Conservation (phyloP, 2,113 vertebrate species). For the Pedetes capensis region DNA sequence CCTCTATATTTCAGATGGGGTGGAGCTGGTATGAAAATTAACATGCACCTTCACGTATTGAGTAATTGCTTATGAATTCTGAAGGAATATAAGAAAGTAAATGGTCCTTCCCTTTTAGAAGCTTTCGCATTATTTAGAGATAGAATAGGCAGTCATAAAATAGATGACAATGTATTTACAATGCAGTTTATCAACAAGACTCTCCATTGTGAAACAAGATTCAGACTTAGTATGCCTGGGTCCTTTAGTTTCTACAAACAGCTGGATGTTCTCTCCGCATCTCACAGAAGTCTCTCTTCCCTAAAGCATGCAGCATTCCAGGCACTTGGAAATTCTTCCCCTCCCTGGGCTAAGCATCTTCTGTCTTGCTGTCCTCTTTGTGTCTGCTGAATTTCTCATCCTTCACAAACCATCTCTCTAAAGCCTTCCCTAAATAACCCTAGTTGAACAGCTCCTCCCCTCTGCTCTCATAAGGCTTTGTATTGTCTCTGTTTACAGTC, state of each 20-base stretch:
- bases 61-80: slow-evolving; percentile 8
- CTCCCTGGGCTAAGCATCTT: slow-evolving; percentile 27
- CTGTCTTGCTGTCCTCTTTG: not conserved
- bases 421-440: not conserved
- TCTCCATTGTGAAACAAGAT: not conserved
- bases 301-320: not conserved
- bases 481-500: not conserved
- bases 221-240: not conserved
- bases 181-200: not conserved
- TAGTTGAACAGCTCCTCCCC: not conserved
- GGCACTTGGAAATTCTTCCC: not conserved
- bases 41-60: slow-evolving; percentile 2
- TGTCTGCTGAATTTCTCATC: slow-evolving; percentile 12
- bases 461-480: not conserved
- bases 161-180: not conserved
- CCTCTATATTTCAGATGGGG: not conserved
- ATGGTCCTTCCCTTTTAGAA: not conserved
- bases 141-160: not conserved
- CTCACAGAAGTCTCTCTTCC: not conserved
- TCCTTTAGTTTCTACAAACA: slow-evolving; percentile 27
- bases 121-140: not conserved
- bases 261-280: not conserved
- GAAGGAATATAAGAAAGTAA: not conserved
- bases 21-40: not conserved
- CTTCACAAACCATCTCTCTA: not conserved